Conservation (phyloP, 2,113 vertebrate genomes). For the Misgurnus anguillicaudatus region DNA sequence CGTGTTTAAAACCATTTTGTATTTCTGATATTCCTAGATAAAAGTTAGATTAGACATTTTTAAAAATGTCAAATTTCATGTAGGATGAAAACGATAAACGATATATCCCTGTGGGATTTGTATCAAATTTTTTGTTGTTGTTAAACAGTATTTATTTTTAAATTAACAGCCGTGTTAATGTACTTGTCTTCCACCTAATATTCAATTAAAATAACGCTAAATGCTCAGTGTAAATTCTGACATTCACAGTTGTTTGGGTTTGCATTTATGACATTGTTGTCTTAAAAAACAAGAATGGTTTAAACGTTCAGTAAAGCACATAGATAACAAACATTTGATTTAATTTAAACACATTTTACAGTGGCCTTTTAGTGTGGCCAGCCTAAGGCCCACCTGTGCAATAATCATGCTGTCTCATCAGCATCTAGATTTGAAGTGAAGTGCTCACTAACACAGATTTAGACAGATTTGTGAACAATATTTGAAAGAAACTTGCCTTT, state of each 20-base stretch:
- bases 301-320: no score
- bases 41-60: constrained; percentile 79
- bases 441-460: no score
- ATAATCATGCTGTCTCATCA: no score
- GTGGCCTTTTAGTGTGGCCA: no score
- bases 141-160: constrained; percentile 81
- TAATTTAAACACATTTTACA: no score
- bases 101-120: constrained; percentile 99
- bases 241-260: background rate
- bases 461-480: no score
- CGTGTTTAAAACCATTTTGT: constrained; percentile 84
- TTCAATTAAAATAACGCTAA: constrained; percentile 88
- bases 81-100: constrained; percentile 83
- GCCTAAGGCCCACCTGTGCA: no score
- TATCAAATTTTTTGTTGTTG: constrained; percentile 73
- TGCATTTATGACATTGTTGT: no score
- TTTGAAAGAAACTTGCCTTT: no score
- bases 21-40: constrained; percentile 85
- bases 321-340: no score
- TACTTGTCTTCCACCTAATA: constrained; percentile 83
- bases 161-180: constrained; percentile 87
- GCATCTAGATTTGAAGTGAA: no score
- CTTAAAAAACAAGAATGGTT: no score
- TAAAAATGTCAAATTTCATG: constrained; percentile 80
- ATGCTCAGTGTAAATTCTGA: constrained; percentile 78